These are phyloP conservation scores for Sciurus carolinensis DNA, from an alignment of 2,797 vertebrate species.

Conservation along the genomic window DNA sequence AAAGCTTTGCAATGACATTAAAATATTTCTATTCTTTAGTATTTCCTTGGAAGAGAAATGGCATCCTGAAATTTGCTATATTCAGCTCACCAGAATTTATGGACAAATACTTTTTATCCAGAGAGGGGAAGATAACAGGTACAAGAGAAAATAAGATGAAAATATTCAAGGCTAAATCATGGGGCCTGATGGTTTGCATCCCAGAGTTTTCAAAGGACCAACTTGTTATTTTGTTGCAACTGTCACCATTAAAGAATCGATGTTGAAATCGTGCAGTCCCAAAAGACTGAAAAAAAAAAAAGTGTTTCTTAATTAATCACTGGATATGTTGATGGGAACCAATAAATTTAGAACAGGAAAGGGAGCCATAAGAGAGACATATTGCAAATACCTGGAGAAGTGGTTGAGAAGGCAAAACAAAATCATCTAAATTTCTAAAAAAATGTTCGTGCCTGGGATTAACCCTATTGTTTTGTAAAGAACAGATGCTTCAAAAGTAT, in stretches of 20 bases:
- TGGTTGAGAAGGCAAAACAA: not conserved
- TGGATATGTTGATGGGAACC: not conserved
- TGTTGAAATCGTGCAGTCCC: not conserved
- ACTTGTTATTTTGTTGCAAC: slow-evolving; percentile 12
- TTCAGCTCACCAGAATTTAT: slow-evolving; percentile 1
- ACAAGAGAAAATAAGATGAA: not conserved
- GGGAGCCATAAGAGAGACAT: not conserved
- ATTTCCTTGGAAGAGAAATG: slow-evolving; percentile 24
- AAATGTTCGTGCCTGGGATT: slow-evolving; percentile 15
- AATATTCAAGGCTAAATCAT: not conserved
- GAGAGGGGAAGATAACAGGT: not conserved
- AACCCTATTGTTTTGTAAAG: slow-evolving; percentile 33
- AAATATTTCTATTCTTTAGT: not conserved
- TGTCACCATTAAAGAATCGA: slow-evolving; percentile 35
- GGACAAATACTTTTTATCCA: not conserved
- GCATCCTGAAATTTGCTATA: not conserved
- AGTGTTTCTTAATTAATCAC: slow-evolving; percentile 53
- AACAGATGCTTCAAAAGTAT: slow-evolving; percentile 60
- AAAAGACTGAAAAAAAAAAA: not conserved
- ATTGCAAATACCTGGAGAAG: not conserved
- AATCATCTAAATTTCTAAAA: slow-evolving; percentile 24
- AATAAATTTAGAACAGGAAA: not conserved
- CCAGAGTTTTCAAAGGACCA: not conserved
- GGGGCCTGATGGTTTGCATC: not conserved
- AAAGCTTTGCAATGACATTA: not conserved